Evolutionary conservation across 2,797 vertebrate genomes (phyloP), one percentile per base, ranked within the genome.

Genomic region (Syngnathus acus): DNA sequence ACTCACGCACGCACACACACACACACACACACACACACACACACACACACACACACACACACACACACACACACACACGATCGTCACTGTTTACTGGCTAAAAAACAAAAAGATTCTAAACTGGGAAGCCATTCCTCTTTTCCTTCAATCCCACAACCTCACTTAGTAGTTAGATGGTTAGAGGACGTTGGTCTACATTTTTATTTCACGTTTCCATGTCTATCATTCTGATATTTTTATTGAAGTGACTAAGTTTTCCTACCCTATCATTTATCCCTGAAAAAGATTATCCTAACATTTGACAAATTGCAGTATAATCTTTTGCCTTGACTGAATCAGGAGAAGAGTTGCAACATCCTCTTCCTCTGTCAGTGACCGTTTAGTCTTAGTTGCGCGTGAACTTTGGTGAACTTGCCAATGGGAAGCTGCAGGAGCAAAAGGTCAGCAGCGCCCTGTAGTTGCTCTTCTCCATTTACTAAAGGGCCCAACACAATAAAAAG

Each of bases 401-500:
- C 82, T 78, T 65, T 61, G 62, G 0, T 81, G 76, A 84, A 72
- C 81, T 78, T 68, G 70, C 64, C 19, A 5, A 66, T 77, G 72
- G 68, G 69, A 75, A 54, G 65, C 78, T 77, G 42, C 47, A 59
- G 58, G 66, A 75, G 77, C 65, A 47, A n/a, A 37, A 23, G 65
- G 64, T 71, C 72, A 73, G 63, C 72, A 73, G 63, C 57, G 68
- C 73, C 71, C 51, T 61, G 70, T 74, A 13, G 74, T 81, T 69
- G 65, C 68, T 72, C 77, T 23, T 62, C 60, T 45, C 37, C 60
- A 62, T 62, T 62, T 62, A 7, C 62, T 65, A 42, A 59, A 66
- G 75, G 71, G 68, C 69, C 65, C 71, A 75, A 76, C 72, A 83
- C 78, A 86, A 85, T 87, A 82, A 87, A 86, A 87, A 69, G 69